A percentile compares a stretch with the other conserved stretches of the same genome.
phyloP scores from a whole-genome alignment of 2,797 vertebrate species.

The Chelmon rostratus region DNA sequence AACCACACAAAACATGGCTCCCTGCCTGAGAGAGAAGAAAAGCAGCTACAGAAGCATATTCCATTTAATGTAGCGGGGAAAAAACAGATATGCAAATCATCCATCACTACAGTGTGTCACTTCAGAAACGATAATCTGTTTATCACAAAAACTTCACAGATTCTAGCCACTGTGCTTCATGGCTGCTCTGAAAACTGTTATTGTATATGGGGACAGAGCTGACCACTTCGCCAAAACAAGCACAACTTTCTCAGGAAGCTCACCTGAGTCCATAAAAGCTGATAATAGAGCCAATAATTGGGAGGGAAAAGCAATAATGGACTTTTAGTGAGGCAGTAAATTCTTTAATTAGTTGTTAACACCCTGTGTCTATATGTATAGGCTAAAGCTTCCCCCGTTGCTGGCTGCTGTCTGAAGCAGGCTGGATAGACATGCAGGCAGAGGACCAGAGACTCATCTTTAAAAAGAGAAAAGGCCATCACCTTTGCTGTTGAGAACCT shows the following conservation, averaged over 20 bases:
- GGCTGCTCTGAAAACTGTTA: not conserved
- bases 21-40: constrained; percentile 35
- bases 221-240: constrained; percentile 69
- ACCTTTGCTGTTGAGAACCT: constrained; percentile 18
- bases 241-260: constrained; percentile 74
- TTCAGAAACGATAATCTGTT: not conserved
- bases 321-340: constrained; percentile 89
- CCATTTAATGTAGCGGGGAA: constrained; percentile 28
- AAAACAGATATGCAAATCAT: constrained; percentile 34
- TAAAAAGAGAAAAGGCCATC: constrained; percentile 22
- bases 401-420: constrained; percentile 46
- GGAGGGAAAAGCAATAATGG: constrained; percentile 86
- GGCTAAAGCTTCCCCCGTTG: constrained; percentile 52
- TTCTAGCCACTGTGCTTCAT: not conserved
- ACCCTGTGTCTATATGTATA: constrained; percentile 84
- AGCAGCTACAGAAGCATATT: constrained; percentile 49
- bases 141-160: not conserved
- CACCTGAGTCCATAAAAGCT: constrained; percentile 88
- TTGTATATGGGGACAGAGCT: constrained; percentile 30
- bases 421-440: constrained; percentile 44
- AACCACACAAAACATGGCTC: constrained; percentile 45
- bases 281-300: constrained; percentile 89
- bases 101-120: constrained; percentile 1
- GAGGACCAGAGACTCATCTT: constrained; percentile 57
- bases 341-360: constrained; percentile 90